Evolutionary conservation across 2,113 vertebrate species (phyloP).

Genomic region (Hiodon tergisus): DNA sequence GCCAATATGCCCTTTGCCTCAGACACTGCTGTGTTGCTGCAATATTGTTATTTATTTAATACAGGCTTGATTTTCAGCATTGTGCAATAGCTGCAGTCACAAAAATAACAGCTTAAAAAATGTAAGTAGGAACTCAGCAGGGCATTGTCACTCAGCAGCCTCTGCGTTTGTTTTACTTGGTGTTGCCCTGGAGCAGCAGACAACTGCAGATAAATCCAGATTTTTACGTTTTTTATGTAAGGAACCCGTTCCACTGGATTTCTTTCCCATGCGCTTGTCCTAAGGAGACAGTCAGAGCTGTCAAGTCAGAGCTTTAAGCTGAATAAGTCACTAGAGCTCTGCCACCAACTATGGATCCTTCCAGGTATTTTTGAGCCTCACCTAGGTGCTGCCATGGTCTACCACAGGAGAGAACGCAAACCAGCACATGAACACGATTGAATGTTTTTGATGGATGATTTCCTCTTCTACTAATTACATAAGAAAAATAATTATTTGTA

Average conservation of each 20-base stretch:
- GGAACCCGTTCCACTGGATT: conserved; percentile 8
- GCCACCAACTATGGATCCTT: too few relatives aligned
- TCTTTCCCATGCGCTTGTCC: not conserved
- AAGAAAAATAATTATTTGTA: not conserved
- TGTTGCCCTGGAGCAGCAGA: not conserved
- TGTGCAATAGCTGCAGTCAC: not conserved
- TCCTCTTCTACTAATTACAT: not conserved
- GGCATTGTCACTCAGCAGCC: not conserved
- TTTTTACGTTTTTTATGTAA: too few relatives aligned
- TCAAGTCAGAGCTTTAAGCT: not conserved
- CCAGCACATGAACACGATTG: not conserved
- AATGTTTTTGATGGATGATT: not conserved
- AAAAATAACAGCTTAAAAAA: not conserved
- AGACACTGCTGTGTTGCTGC: not conserved
- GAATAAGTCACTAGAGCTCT: too few relatives aligned
- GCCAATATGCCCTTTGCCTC: not conserved
- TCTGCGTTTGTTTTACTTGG: not conserved
- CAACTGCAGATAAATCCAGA: not conserved
- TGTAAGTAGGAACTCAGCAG: not conserved
- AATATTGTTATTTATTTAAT: conserved; percentile 8
- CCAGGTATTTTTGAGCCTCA: not conserved
- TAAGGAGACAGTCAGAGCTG: not conserved
- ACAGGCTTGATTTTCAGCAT: not conserved
- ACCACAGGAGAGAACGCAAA: not conserved
- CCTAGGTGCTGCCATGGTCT: not conserved